phyloP scores from a whole-genome alignment of 1,140 invertebrate species.

The Neelides sp. region DNA sequence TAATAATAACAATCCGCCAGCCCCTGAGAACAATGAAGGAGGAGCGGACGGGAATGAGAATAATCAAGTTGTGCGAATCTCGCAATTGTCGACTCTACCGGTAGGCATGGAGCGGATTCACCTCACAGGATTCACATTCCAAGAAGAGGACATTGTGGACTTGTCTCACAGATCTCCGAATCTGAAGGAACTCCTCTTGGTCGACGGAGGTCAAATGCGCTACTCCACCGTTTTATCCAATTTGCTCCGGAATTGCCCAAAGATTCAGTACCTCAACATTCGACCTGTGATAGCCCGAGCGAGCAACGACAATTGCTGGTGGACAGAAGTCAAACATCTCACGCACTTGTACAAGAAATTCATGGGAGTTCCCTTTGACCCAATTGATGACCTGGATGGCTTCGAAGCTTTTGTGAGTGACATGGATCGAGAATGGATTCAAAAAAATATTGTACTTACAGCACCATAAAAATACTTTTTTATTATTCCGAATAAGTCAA shows the following conservation, averaged over 20 bases:
- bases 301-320: constrained; percentile 10
- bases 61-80: constrained; percentile 9
- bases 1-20: constrained; percentile 2
- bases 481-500: no score
- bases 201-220: constrained; percentile 13
- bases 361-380: constrained; percentile 20
- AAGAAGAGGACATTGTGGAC: constrained; percentile 12
- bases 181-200: constrained; percentile 18
- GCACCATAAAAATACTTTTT: no score
- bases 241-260: constrained; percentile 20
- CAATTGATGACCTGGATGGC: constrained; percentile 24
- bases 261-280: constrained; percentile 15
- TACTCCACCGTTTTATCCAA: constrained; percentile 14
- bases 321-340: constrained; percentile 11
- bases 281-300: constrained; percentile 13
- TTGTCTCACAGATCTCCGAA: constrained; percentile 3
- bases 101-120: constrained; percentile 11
- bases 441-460: constrained; percentile 12
- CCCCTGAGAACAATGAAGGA: constrained; percentile 1
- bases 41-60: constrained; percentile 1
- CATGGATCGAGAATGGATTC: constrained; percentile 16
- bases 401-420: constrained; percentile 18
- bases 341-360: constrained; percentile 15
- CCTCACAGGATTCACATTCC: constrained; percentile 18
- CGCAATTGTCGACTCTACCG: no score